A percentile compares a stretch with the other conserved stretches of the same genome.
Conservation (phyloP, 2,797 vertebrate genomes). For the Parambassis ranga region DNA sequence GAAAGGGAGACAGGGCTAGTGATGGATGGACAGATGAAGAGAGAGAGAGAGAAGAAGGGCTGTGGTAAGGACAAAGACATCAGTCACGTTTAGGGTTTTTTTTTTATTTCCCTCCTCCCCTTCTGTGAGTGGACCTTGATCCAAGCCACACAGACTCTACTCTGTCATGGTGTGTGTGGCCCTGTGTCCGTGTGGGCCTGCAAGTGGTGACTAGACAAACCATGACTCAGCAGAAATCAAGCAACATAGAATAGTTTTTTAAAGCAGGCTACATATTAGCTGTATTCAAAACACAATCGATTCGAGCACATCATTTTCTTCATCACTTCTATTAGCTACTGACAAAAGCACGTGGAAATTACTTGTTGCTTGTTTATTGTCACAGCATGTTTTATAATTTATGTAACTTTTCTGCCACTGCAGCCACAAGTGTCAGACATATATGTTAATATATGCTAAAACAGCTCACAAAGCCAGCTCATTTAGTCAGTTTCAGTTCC, state of each 20-base stretch:
- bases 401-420: not conserved
- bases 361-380: no score
- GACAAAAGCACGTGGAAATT: no score
- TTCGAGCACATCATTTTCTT: no score
- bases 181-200: conserved; percentile 66
- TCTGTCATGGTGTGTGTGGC: conserved; percentile 76
- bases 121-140: conserved; percentile 70
- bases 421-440: not conserved
- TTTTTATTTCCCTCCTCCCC: conserved; percentile 56
- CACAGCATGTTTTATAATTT: no score
- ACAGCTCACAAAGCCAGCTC: not conserved
- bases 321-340: not conserved
- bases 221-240: conserved; percentile 73
- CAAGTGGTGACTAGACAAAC: conserved; percentile 55
- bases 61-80: conserved; percentile 71
- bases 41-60: conserved; percentile 55
- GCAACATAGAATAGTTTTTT: conserved; percentile 19
- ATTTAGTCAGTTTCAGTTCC: not conserved
- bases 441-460: not conserved
- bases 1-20: conserved; percentile 23
- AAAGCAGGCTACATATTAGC: no score
- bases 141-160: conserved; percentile 71
- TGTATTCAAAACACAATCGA: no score
- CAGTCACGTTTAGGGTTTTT: conserved; percentile 70
- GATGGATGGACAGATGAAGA: conserved; percentile 52